Conservation (phyloP, 2,113 vertebrate genomes). For the Monarcha castaneiventris region DNA sequence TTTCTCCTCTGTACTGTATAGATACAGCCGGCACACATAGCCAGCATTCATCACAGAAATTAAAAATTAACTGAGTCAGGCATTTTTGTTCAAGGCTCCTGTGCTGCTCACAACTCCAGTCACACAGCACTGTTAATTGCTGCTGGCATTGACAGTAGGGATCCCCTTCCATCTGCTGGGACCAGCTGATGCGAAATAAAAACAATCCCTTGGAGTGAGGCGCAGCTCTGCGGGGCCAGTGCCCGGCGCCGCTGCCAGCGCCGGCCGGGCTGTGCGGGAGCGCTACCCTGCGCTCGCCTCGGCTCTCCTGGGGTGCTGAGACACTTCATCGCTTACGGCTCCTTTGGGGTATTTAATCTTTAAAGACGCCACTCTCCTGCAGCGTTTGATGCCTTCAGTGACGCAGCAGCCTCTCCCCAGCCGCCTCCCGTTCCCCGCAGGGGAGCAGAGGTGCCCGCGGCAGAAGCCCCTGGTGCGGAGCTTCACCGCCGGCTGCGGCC, state of each 20-base stretch:
- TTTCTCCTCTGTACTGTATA: background rate
- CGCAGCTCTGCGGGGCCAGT: background rate
- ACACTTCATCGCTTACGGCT: background rate
- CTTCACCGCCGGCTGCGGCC: background rate
- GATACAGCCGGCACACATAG: background rate
- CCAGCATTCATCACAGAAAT: background rate
- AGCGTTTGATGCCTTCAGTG: background rate
- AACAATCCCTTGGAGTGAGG: background rate
- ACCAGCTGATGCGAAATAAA: background rate
- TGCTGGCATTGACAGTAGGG: background rate
- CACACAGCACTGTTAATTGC: background rate
- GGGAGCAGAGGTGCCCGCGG: background rate
- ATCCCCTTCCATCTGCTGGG: constrained; percentile 21
- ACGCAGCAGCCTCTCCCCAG: background rate
- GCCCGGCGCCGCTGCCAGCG: background rate
- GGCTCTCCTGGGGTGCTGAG: background rate
- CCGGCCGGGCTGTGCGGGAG: background rate
- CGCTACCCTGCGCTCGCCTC: background rate
- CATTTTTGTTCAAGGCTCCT: background rate
- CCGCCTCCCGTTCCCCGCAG: background rate
- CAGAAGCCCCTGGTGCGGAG: background rate
- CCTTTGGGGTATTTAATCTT: background rate
- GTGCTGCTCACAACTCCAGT: background rate
- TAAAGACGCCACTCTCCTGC: background rate
- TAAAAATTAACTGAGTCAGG: constrained; percentile 34